Evolutionary conservation across 2,113 vertebrate species (phyloP), one percentile per base, ranked within the genome.

Genomic region (Phrynocephalus versicolor): DNA sequence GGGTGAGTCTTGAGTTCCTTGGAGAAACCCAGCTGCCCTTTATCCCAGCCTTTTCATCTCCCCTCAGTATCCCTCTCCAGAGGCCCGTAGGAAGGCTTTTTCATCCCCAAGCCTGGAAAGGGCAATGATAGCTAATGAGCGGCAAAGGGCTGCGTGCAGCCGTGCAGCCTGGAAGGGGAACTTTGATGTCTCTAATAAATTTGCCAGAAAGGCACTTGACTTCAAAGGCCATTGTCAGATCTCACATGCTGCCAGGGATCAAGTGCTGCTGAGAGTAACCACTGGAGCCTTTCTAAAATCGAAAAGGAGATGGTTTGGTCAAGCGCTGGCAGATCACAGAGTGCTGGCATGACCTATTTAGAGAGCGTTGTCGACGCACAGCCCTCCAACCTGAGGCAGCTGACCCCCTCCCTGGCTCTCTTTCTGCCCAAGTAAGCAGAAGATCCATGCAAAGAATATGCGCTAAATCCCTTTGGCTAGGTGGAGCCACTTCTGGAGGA

Each of bases 171-270:
- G 1, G 2, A 0, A 71, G 79, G 79, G 89, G 75, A 51, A 57
- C 88, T 95, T 93, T 94, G 93, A 94, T 92, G 89, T 80, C 57
- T 35, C 70, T 27, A 65, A 85, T 79, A 35, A 71, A 74, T 91
- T 37, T 81, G 79, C 41, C 69, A 86, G 65, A 58, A 1, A 18
- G 55, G 41, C 87, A 78, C 81, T 84, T 27, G 79, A 82, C 91
- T 91, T 95, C 92, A 95, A 92, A 94, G 90, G 72, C 2, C 25
- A 33, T 79, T 60, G 75, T 85, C 4, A 75, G 77, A 85, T 84
- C 87, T 89, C 75, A 3, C 71, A 73, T 78, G 67, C 70, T 85
- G 45, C 45, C 45, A 35, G 15, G 35, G 73, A 60, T 75, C 25
- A 62, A 85, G 71, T 79, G 6, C n/a, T 35, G 21, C n/a, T n/a